A percentile compares a stretch with the other conserved stretches of the same genome.
Evolutionary conservation across 2,113 vertebrate species (phyloP).

Genomic region (Dryoscopus gambensis): DNA sequence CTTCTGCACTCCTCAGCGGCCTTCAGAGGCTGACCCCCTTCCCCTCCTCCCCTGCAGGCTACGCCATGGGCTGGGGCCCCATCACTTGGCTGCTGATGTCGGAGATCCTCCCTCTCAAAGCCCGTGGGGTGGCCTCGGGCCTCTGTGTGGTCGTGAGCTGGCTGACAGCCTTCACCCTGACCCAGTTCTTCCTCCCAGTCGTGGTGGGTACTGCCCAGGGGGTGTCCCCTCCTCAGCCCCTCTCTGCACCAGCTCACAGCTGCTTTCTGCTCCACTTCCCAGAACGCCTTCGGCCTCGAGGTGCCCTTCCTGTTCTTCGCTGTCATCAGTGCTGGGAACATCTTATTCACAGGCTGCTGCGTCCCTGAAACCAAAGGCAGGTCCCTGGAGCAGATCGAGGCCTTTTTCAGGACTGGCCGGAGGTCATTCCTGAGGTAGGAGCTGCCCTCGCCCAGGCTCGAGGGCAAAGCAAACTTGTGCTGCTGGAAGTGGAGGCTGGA

Average conservation of each 20-base stretch:
- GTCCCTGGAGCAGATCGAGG: slow-evolving; percentile 91
- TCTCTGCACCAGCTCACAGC: background rate
- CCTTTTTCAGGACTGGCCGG: slow-evolving; percentile 81
- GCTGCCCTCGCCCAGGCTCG: background rate
- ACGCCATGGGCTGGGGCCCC: slow-evolving; percentile 96
- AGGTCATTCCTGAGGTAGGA: slow-evolving; percentile 66
- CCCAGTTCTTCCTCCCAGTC: slow-evolving; percentile 78
- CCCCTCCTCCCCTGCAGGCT: slow-evolving; percentile 72
- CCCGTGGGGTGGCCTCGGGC: slow-evolving; percentile 86
- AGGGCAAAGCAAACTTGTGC: background rate
- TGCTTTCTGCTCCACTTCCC: background rate
- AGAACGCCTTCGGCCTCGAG: slow-evolving; percentile 78
- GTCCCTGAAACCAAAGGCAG: slow-evolving; percentile 91
- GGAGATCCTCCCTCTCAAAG: slow-evolving; percentile 87
- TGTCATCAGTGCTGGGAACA: slow-evolving; percentile 75
- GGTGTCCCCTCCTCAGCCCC: background rate
- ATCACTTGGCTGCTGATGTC: slow-evolving; percentile 98
- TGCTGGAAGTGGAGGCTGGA: background rate
- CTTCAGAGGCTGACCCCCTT: background rate
- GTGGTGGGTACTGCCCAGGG: slow-evolving; percentile 61
- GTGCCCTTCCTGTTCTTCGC: slow-evolving; percentile 87
- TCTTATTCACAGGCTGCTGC: slow-evolving; percentile 85
- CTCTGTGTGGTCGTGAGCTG: slow-evolving; percentile 90
- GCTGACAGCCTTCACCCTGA: slow-evolving; percentile 88
- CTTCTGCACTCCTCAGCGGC: background rate